Percentiles rank a stretch among this genome's conserved stretches.
Evolutionary conservation across 2,113 vertebrate genomes (phyloP).

Genomic region (Cryptotis parvus): DNA sequence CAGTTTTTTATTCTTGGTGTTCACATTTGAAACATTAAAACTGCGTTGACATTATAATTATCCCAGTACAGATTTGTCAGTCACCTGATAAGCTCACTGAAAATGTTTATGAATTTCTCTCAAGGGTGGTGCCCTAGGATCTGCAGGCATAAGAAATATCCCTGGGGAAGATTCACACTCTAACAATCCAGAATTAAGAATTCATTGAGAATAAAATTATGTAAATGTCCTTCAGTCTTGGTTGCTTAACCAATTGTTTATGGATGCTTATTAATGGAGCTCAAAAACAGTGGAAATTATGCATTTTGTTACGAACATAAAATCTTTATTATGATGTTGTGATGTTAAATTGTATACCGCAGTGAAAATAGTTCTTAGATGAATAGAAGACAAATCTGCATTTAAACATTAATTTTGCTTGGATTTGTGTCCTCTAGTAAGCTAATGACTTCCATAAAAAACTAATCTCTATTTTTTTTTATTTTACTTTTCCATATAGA

Average conservation of each 20-base stretch:
- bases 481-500: constrained; percentile 79
- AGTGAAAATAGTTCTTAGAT: neutral
- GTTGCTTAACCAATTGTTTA: neutral
- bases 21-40: constrained; percentile 17
- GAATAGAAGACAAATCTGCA: constrained; percentile 8
- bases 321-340: neutral
- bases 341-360: neutral
- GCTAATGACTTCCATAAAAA: neutral
- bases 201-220: neutral
- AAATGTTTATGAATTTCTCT: neutral
- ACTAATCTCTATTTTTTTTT: constrained; percentile 45
- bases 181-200: neutral
- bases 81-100: neutral
- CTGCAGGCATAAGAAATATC: neutral
- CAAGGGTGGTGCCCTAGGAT: neutral
- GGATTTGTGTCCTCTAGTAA: constrained; percentile 32
- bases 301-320: neutral
- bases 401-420: neutral
- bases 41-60: neutral
- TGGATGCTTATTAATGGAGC: neutral
- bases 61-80: neutral
- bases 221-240: neutral
- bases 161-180: neutral
- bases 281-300: neutral
- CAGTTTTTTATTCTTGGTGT: neutral